Evolutionary conservation across 2,888 invertebrate species (phyloP).

Genomic region (Calliphora vomitoria): DNA sequence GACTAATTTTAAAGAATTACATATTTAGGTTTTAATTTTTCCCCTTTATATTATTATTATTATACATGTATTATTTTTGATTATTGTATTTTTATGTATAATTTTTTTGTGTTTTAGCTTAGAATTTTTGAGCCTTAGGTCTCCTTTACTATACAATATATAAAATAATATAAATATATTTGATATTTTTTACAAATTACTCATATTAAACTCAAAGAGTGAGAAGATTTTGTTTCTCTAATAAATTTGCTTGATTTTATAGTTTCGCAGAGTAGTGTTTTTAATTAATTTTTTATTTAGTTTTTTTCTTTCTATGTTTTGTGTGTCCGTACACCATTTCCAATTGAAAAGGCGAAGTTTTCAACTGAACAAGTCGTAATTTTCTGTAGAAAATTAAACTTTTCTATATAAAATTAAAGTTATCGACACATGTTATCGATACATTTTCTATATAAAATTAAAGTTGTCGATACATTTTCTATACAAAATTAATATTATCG

Average conservation of each 20-base stretch:
- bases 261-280: conserved; percentile 40
- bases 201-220: conserved; percentile 63
- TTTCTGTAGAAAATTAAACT: not conserved
- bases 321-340: not conserved
- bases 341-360: not conserved
- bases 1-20: conserved; percentile 47
- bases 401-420: too few species aligned
- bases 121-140: conserved; percentile 49
- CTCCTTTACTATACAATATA: conserved; percentile 49
- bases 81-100: conserved; percentile 37
- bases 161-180: conserved; percentile 47
- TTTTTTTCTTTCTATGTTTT: conserved; percentile 26
- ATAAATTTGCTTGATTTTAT: conserved; percentile 50
- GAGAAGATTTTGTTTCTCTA: conserved; percentile 54
- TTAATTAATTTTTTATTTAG: conserved; percentile 9
- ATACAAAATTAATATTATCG: too few species aligned
- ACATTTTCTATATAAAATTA: too few species aligned
- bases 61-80: not conserved
- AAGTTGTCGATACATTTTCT: too few species aligned
- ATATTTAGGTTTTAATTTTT: conserved; percentile 52
- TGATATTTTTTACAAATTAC: conserved; percentile 56
- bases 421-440: too few species aligned
- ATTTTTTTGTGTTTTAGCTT: conserved; percentile 44
- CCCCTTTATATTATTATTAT: conserved; percentile 29
- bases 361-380: too few species aligned